These are phyloP conservation scores for Anastrepha obliqua DNA, from an alignment of 1,140 invertebrate species.

Conservation along the genomic window DNA sequence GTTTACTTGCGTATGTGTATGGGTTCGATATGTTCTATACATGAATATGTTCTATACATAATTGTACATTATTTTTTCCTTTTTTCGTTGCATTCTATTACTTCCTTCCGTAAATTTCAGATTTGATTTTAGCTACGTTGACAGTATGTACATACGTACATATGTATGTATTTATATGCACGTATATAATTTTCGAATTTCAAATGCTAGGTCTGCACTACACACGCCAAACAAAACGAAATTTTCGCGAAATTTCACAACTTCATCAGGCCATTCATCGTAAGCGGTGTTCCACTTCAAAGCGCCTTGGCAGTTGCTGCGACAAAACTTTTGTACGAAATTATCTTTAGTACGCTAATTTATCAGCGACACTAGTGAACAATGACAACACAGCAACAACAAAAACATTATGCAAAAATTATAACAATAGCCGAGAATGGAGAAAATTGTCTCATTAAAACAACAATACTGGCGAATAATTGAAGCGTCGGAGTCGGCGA, in stretches of 20 bases:
- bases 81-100: neutral
- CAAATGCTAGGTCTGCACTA: neutral
- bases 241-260: neutral
- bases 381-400: neutral
- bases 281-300: conserved; percentile 42
- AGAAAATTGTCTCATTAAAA: conserved; percentile 49
- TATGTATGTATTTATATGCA: neutral
- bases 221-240: neutral
- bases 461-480: conserved; percentile 34
- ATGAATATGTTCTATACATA: too few species aligned
- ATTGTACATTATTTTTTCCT: neutral
- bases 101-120: neutral
- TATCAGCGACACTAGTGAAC: conserved; percentile 23
- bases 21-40: too few species aligned
- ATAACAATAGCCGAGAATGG: conserved; percentile 14
- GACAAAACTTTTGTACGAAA: conserved; percentile 27
- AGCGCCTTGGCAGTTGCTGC: conserved; percentile 32
- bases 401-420: conserved; percentile 23
- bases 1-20: too few species aligned
- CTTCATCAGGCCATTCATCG: conserved; percentile 41
- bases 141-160: too few species aligned
- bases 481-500: neutral
- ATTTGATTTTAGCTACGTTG: too few species aligned
- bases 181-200: conserved; percentile 3
- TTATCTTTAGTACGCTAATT: conserved; percentile 36